Base-by-base conservation (phyloP, 2,888 invertebrate species). In the Cheilosia impressa region DNA sequence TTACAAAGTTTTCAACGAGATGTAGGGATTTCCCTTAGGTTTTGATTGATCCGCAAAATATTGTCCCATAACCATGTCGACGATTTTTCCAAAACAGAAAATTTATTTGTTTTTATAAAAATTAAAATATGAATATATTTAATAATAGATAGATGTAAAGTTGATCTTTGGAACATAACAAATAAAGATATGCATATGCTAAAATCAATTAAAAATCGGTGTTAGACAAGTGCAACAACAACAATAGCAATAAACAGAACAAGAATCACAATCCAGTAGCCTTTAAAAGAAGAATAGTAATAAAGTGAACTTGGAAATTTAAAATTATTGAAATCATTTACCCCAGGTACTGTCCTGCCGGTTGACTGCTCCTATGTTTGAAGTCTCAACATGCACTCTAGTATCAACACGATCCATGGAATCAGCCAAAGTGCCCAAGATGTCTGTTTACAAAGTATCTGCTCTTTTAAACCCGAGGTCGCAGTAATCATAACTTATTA, bases 401-500 rank as follows among this genome's bases (percentile, higher is more conserved):
- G 94, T 93, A 88, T 95, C 95, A 0, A 96, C 96, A 78, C 94
- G 92, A 82, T 96, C 96, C 90, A 96, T 95, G 80, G 95, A 95
- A 81, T 95, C 95, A 1, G 95, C 94, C 85, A 97, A 93, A 90
- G 96, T 96, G 89, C 96, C 96, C 87, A 97, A 93, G 76, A 97
- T 94, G 89, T 95, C 96, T 96, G 89, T 13, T 92, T 92, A 57
- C 5, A 15, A 57, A 15, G 55, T n/a, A 47, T 47, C 2, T n/a
- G 45, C 15, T 45, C 0, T 5, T 1, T 45, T n/a, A n/a, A 6
- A 45, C 5, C 7, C 17, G 0, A 15, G 1, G 13, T 2, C 7
- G 5, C 17, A 27, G 38, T 47, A 15, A 34, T n/a, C n/a, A 1
- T 3, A 27, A 0, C 22, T 38, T 2, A 52, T 0, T 15, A 57